phyloP scores from a whole-genome alignment of 2,113 vertebrate species.

The Xiphophorus maculatus region DNA sequence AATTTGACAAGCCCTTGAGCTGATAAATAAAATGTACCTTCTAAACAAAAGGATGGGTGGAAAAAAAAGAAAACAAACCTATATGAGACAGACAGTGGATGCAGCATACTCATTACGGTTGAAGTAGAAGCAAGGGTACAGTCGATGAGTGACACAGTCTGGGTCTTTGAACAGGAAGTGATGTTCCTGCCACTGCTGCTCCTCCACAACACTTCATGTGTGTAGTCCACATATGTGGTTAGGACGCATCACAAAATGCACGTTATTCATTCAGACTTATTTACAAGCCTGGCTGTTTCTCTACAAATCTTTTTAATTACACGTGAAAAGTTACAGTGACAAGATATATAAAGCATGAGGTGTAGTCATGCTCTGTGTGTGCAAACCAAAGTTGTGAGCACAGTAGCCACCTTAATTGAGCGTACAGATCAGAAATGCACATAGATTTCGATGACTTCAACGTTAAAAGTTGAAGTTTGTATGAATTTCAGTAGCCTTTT shows the following conservation, averaged over 20 bases:
- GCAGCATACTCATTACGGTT: conserved; percentile 55
- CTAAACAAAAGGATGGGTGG: conserved; percentile 18
- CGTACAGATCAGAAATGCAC: background rate
- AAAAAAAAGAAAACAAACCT: conserved; percentile 2
- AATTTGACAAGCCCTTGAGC: conserved; percentile 50
- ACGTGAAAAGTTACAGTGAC: conserved; percentile 12
- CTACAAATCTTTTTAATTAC: conserved; percentile 36
- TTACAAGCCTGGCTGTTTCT: conserved; percentile 39
- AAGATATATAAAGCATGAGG: conserved; percentile 20
- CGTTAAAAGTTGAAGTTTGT: background rate
- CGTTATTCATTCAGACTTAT: conserved; percentile 53
- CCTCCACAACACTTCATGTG: conserved; percentile 47
- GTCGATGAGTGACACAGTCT: conserved; percentile 40
- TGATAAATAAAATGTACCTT: conserved; percentile 44
- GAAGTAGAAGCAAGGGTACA: conserved; percentile 2
- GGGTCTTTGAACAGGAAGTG: conserved; percentile 61
- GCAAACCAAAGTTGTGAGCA: conserved; percentile 7
- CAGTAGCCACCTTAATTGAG: background rate
- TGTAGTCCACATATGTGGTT: conserved; percentile 42
- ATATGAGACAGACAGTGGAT: conserved; percentile 21
- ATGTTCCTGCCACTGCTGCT: conserved; percentile 45
- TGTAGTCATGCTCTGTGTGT: conserved; percentile 9
- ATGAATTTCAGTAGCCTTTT: background rate
- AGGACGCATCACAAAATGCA: conserved; percentile 32
- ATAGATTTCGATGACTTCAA: background rate